Percentiles rank a stretch among this genome's conserved stretches.
Evolutionary conservation across 2,113 vertebrate genomes (phyloP).

Genomic region (Laticauda laticaudata): DNA sequence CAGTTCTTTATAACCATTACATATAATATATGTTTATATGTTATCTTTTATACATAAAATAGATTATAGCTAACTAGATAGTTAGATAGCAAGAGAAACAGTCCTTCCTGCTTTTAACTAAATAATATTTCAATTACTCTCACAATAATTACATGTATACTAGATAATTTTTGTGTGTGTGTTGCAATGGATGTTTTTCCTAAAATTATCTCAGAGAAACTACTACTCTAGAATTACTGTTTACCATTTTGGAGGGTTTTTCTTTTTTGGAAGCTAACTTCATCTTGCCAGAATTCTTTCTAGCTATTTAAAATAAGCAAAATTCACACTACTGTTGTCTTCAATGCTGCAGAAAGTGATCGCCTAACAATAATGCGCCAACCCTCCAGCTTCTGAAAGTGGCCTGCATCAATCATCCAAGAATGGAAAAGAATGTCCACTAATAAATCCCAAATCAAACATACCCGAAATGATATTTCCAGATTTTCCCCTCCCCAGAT

Average conservation of each 20-base stretch:
- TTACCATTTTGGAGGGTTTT: background rate
- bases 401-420: background rate
- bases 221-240: background rate
- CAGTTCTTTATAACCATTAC: background rate
- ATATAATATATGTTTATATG: background rate
- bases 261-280: background rate
- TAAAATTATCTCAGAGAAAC: background rate
- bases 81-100: background rate
- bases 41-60: background rate
- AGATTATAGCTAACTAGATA: background rate
- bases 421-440: background rate
- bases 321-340: background rate
- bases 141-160: background rate
- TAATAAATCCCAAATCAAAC: background rate
- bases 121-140: background rate
- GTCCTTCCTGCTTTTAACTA: background rate
- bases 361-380: background rate
- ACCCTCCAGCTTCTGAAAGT: background rate
- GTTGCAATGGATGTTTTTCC: background rate
- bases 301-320: background rate
- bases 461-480: constrained; percentile 97
- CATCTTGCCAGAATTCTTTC: background rate
- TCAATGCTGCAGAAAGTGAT: background rate
- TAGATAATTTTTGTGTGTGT: background rate
- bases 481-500: constrained; percentile 98